A percentile compares a stretch with the other conserved stretches of the same genome.
These are phyloP conservation scores for Blennius ocellaris DNA, from an alignment of 2,113 vertebrate species.

Conservation along the genomic window DNA sequence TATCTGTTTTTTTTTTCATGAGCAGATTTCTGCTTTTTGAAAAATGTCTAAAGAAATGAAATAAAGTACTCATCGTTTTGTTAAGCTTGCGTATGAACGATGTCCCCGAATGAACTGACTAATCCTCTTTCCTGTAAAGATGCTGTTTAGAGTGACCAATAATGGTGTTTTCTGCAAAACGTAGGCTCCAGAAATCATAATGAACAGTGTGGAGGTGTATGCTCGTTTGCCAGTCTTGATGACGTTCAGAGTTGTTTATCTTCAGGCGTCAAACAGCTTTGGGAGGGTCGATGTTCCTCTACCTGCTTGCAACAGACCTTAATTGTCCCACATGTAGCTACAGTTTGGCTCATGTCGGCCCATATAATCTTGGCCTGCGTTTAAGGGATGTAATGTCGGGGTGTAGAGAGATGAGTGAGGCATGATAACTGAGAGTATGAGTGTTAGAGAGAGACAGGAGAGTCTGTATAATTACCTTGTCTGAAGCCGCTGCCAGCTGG, in stretches of 20 bases:
- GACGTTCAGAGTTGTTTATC: conserved; percentile 19
- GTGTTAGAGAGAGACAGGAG: conserved; percentile 58
- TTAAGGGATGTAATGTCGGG: conserved; percentile 66
- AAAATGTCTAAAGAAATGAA: conserved; percentile 30
- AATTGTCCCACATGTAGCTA: too few species aligned
- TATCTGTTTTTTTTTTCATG: conserved; percentile 11
- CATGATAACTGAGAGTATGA: conserved; percentile 56
- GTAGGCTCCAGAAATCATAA: conserved; percentile 43
- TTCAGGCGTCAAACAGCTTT: too few species aligned
- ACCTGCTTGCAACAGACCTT: too few species aligned
- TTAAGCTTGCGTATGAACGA: background rate
- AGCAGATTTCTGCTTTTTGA: conserved; percentile 11
- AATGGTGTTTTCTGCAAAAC: conserved; percentile 6
- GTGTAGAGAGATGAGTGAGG: conserved; percentile 71
- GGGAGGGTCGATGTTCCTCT: too few species aligned
- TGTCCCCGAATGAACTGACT: conserved; percentile 27
- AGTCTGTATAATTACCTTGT: conserved; percentile 77
- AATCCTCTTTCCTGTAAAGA: conserved; percentile 45
- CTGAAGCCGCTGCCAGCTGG: conserved; percentile 70
- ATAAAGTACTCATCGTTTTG: conserved; percentile 34
- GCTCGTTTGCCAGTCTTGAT: background rate
- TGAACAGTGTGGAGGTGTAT: conserved; percentile 16
- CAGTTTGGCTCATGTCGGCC: conserved; percentile 47
- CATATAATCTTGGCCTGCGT: conserved; percentile 57
- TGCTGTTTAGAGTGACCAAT: conserved; percentile 45